phyloP scores from a whole-genome alignment of 2,888 invertebrate genomes.

The Scaptomyza caliginosa region DNA sequence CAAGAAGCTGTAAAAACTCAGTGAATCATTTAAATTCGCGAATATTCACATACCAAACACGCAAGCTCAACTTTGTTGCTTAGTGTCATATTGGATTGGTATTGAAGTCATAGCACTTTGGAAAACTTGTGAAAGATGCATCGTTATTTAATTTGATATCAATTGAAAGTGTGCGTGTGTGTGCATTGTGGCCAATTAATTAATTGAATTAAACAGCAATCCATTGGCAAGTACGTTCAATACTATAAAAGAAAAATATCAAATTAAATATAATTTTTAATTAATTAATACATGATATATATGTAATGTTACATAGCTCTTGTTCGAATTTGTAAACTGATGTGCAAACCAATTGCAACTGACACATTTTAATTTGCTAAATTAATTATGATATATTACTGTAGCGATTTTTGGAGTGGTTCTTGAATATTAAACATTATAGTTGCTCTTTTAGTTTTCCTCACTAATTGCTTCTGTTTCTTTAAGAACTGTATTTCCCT shows the following conservation, averaged over 20 bases:
- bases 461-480: no score
- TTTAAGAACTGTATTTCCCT: no score
- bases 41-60: no score
- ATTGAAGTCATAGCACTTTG: background rate
- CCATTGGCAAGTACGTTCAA: slow-evolving; percentile 11
- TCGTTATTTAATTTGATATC: slow-evolving; percentile 58
- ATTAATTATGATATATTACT: slow-evolving; percentile 1
- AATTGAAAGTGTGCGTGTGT: slow-evolving; percentile 25
- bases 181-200: slow-evolving; percentile 40
- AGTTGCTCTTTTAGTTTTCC: no score
- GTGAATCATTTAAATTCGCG: background rate
- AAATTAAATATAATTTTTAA: slow-evolving; percentile 21
- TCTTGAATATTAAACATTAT: background rate
- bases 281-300: slow-evolving; percentile 32
- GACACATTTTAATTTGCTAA: background rate
- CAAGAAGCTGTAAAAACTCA: background rate
- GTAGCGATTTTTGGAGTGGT: no score
- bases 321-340: background rate
- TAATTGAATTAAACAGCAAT: slow-evolving; percentile 53
- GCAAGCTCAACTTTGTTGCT: background rate
- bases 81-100: slow-evolving; percentile 7
- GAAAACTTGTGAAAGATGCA: slow-evolving; percentile 40
- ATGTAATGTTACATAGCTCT: slow-evolving; percentile 10
- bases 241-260: background rate
- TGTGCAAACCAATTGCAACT: background rate